Evolutionary conservation across 2,888 invertebrate species (phyloP).

Genomic region (Sylvicola fuscatus): DNA sequence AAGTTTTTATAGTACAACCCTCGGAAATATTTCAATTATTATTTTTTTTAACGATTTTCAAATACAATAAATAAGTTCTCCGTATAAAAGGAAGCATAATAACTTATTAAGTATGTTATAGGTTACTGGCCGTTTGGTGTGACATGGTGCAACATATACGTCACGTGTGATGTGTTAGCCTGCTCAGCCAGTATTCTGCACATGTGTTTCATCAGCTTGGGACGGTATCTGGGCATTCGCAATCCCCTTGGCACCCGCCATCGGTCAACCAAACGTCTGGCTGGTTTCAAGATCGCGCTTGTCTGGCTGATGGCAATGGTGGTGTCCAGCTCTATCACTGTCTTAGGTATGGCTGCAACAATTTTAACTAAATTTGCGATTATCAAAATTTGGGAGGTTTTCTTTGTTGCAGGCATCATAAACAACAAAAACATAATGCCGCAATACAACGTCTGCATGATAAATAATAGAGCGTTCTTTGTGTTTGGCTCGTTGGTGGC

Average conservation of each 20-base stretch:
- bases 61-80: too few species aligned
- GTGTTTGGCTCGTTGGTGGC: slow-evolving; percentile 83
- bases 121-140: slow-evolving; percentile 86
- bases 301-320: slow-evolving; percentile 85
- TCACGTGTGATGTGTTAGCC: slow-evolving; percentile 87
- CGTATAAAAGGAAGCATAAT: too few species aligned
- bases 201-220: slow-evolving; percentile 76
- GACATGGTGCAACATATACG: slow-evolving; percentile 85
- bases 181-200: slow-evolving; percentile 93
- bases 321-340: slow-evolving; percentile 69
- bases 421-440: slow-evolving; percentile 67
- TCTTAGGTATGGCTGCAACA: slow-evolving; percentile 47
- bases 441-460: slow-evolving; percentile 49
- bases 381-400: too few species aligned
- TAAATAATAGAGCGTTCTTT: slow-evolving; percentile 70
- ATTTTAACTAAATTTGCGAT: too few species aligned
- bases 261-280: slow-evolving; percentile 62
- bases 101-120: too few species aligned
- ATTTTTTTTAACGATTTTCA: too few species aligned
- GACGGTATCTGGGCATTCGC: slow-evolving; percentile 71
- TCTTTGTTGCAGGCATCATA: slow-evolving; percentile 38
- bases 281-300: slow-evolving; percentile 70
- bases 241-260: slow-evolving; percentile 75
- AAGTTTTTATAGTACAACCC: too few species aligned
- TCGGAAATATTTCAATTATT: too few species aligned